phyloP scores from a whole-genome alignment of 2,797 vertebrate genomes.

The Harpagifer antarcticus region DNA sequence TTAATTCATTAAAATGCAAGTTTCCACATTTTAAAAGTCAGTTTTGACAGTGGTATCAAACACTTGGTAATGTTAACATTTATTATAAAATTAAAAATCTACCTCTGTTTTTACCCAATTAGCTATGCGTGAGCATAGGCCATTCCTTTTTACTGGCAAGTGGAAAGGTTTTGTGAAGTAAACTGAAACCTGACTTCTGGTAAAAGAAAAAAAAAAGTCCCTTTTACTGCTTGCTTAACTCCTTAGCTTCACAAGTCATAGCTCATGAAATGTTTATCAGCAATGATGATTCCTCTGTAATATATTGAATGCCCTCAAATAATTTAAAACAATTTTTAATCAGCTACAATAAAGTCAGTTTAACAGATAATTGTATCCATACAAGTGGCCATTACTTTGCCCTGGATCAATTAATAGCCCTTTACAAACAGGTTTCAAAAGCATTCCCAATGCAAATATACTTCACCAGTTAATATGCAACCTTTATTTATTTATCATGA shows the following conservation, averaged over 20 bases:
- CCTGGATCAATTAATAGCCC: background rate
- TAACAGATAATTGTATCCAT: background rate
- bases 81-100: background rate
- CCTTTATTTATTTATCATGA: conserved; percentile 44
- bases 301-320: too few species aligned
- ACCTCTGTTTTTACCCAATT: background rate
- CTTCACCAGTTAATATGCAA: background rate
- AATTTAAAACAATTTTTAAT: background rate
- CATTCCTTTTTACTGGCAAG: background rate
- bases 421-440: background rate
- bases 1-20: too few species aligned
- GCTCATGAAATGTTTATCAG: background rate
- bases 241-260: background rate
- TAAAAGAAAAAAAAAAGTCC: background rate
- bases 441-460: background rate
- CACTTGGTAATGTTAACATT: too few species aligned
- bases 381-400: background rate
- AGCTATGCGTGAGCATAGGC: background rate
- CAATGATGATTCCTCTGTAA: background rate
- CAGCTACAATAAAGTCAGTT: background rate
- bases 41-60: too few species aligned
- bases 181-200: background rate
- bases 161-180: background rate
- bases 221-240: background rate
- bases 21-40: too few species aligned